Percentiles rank a stretch among this genome's conserved stretches.
Evolutionary conservation across 2,113 vertebrate species (phyloP).

Genomic region (Xiphorhynchus elegans): DNA sequence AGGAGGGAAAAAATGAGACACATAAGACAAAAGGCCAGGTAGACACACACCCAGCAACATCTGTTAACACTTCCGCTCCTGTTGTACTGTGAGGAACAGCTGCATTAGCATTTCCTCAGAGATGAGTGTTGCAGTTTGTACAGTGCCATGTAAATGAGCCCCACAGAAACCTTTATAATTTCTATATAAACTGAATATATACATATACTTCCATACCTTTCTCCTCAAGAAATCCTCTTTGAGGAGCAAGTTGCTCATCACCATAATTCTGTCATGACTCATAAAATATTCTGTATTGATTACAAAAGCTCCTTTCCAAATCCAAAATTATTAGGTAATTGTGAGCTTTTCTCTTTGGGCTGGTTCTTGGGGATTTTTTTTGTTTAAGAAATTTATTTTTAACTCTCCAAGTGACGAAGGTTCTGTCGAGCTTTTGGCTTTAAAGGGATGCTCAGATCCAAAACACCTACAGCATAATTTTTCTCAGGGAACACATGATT

Average conservation of each 20-base stretch:
- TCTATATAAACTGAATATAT: background rate
- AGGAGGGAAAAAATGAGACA: background rate
- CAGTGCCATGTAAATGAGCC: background rate
- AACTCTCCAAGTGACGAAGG: background rate
- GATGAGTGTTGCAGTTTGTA: background rate
- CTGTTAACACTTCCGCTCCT: background rate
- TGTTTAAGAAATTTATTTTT: background rate
- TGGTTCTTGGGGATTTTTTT: background rate
- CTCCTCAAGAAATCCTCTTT: background rate
- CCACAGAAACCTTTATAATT: accelerated
- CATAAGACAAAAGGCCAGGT: background rate
- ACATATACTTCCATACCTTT: background rate
- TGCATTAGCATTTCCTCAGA: background rate
- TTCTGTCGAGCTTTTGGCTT: background rate
- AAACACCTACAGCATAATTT: background rate
- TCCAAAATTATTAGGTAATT: background rate
- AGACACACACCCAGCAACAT: background rate
- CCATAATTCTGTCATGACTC: background rate
- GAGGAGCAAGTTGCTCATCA: background rate
- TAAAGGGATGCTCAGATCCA: background rate
- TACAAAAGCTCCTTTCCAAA: background rate
- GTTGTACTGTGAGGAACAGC: background rate
- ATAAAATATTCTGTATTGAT: background rate
- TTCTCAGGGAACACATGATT: background rate
- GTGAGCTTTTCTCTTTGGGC: background rate